Evolutionary conservation across 1,140 invertebrate species (phyloP), one percentile per base, ranked within the genome.

Genomic region (Dendrolimus kikuchii): DNA sequence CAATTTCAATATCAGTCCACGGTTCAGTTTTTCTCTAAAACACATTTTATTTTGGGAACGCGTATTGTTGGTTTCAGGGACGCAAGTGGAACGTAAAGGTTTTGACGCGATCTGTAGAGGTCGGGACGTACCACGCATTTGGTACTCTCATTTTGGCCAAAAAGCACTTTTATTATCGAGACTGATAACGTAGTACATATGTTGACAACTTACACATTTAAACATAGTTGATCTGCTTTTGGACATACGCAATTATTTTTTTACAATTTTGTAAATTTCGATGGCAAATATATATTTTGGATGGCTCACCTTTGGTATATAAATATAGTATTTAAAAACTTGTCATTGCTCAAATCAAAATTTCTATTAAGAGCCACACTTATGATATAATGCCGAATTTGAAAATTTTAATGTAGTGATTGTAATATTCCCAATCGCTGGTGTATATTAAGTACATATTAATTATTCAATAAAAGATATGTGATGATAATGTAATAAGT

Each of bases 71-170:
- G 23, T 23, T 23, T 23, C 23, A 3, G 23, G 23, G 3, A 23
- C 23, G 23, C 23, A 23, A 23, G 23, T 23, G 23, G 23, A 23
- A 23, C 23, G 23, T 23, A 23, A 23, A 23, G 23, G 23, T 23
- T 23, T 23, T 23, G 36, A 68, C 71, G 68, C 68, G 64, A 65
- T 76, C 76, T 61, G 68, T 65, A 64, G 73, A 77, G 62, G 68
- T 59, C 71, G 66, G 70, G 59, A 76, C 68, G 74, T 72, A 76
- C 76, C 74, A 80, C 60, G 70, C 76, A 65, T 73, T 74, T 74
- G 68, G 78, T 76, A 78, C 67, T 80, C 80, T 82, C 77, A 68
- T 81, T 81, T 85, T 76, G 82, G 82, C 82, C 80, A 86, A 86
- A 82, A 80, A 65, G 73, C 79, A 80, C 82, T 82, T 81, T 75